Base-by-base conservation (phyloP, 1,140 invertebrate genomes). In the Apis dorsata region DNA sequence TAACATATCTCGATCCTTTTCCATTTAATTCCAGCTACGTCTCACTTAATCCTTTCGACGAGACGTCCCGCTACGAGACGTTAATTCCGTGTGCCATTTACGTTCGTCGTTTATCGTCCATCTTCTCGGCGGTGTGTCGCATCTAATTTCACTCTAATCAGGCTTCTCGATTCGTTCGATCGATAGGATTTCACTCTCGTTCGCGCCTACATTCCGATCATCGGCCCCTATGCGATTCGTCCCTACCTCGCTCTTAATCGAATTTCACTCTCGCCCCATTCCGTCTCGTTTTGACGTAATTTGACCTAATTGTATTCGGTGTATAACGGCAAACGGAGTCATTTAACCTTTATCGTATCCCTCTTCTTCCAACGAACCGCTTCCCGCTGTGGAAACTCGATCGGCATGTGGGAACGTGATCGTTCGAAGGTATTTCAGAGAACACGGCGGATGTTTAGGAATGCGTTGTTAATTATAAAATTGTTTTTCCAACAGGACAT, bases 231-330 rank as follows among this genome's bases (percentile, higher is more conserved):
- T 44, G 49, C 49, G 62, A 68, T 84, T 62, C 71, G 34, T 76
- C 76, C 9, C n/a, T 44, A 44, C 34, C 34, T 44, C 34, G 34
- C 77, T 74, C 80, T 88, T 86, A 88, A 88, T 85, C 81, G 53
- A 74, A 87, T 89, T 88, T 88, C 79, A 66, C 69, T 79, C 81
- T 79, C 77, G 28, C 53, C 75, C 83, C 51, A 57, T 73, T 76
- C 73, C 69, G 44, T 59, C 59, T 79, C 75, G 68, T 79, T 87
- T 78, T n/a, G 65, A 81, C 79, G 83, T 80, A 81, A 83, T 87
- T 79, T 79, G 76, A 87, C 79, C 87, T 80, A 87, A 88, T 88
- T 87, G 83, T 76, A 70, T 83, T 87, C 83, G 34, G 34, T 44
- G 34, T 66, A 77, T 76, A 83, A 60, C 86, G 34, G 57, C 57